Conservation (phyloP, 1,140 invertebrate genomes). For the Batillaria attramentaria region DNA sequence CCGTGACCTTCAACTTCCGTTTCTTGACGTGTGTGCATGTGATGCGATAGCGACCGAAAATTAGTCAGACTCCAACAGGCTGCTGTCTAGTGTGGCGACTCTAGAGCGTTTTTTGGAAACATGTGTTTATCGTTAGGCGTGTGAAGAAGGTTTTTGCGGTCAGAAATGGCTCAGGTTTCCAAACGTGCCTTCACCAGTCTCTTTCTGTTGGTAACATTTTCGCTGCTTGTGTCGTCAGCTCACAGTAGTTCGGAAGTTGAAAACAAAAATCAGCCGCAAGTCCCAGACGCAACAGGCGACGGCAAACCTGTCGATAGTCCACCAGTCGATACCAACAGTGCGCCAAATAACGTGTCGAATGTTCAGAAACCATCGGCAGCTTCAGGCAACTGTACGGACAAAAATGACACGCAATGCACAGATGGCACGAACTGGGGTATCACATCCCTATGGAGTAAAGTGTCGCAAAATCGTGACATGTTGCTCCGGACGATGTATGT, state of each 20-base stretch:
- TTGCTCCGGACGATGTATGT: conserved; percentile 54
- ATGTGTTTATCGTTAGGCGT: not conserved
- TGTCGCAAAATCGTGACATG: conserved; percentile 50
- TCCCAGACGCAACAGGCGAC: not conserved
- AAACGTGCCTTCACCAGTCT: conserved; percentile 26
- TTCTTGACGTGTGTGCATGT: conserved; percentile 25
- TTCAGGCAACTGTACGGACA: not conserved
- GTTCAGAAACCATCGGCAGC: conserved; percentile 12
- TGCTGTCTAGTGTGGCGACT: not conserved
- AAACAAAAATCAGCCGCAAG: not conserved
- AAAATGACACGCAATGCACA: not conserved
- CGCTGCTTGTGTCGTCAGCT: conserved; percentile 17
- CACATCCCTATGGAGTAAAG: conserved; percentile 6
- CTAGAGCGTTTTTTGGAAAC: not conserved
- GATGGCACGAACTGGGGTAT: not conserved
- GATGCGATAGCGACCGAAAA: not conserved
- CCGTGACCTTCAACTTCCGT: conserved; percentile 5
- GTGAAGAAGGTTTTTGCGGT: not conserved
- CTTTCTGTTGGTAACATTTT: conserved; percentile 19
- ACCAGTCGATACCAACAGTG: not conserved
- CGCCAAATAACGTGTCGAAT: not conserved
- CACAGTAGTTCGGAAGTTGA: not conserved
- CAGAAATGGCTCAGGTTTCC: conserved; percentile 11
- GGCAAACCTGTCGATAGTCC: not conserved
- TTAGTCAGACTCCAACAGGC: not conserved